These are phyloP conservation scores for Nylanderia fulva DNA, from an alignment of 1,140 invertebrate genomes.

Conservation along the genomic window DNA sequence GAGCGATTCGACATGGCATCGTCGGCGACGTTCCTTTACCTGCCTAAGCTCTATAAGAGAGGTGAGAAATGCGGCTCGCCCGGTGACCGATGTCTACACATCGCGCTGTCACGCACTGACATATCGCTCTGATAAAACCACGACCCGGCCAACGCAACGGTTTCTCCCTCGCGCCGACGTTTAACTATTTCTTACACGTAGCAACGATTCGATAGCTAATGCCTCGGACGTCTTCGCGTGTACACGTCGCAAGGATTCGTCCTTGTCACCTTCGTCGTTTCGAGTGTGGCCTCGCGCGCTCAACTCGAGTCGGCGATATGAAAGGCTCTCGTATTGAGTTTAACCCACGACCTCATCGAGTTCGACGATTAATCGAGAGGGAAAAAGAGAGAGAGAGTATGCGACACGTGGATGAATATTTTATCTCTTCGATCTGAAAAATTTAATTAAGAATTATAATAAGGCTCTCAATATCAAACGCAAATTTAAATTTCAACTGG, in stretches of 20 bases:
- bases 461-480: too few species aligned
- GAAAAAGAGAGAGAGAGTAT: neutral
- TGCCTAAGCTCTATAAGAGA: constrained; percentile 71
- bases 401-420: neutral
- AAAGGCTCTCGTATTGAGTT: neutral
- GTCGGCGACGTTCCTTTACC: constrained; percentile 65
- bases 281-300: neutral
- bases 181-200: constrained; percentile 75
- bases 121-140: constrained; percentile 81
- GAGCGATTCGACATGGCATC: constrained; percentile 77
- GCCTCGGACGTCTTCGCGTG: constrained; percentile 58
- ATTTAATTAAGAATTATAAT: too few species aligned
- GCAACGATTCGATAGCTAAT: constrained; percentile 75
- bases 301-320: constrained; percentile 10
- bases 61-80: constrained; percentile 79
- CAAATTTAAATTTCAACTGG: too few species aligned
- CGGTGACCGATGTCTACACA: constrained; percentile 81
- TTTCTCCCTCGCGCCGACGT: constrained; percentile 73
- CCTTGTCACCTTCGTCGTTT: constrained; percentile 27
- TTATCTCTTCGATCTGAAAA: neutral
- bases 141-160: constrained; percentile 72
- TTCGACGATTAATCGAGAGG: constrained; percentile 3
- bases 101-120: constrained; percentile 77
- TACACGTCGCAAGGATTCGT: constrained; percentile 34
- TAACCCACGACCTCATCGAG: constrained; percentile 10